Base-by-base conservation (phyloP, 2,113 vertebrate species). In the Piprites chloris region DNA sequence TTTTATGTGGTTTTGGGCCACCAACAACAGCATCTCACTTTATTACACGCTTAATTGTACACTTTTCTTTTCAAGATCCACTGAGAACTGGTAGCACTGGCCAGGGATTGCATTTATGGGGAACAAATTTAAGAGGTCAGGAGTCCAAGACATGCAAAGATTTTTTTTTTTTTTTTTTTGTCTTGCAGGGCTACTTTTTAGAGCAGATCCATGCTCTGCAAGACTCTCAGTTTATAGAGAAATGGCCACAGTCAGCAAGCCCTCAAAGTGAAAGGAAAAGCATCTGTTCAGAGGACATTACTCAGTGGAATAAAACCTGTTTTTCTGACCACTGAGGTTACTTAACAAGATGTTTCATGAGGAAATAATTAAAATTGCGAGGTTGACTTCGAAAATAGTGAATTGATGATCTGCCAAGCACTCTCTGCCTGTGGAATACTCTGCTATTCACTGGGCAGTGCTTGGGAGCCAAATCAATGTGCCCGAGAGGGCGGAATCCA, bases 331-430 rank as follows among this genome's bases (percentile, higher is more conserved):
- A 39, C 55, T 35, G 75, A 78, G 77, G 84, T 77, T 93, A 81
- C 71, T 89, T 93, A 93, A 93, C 69, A 62, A 82, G 46, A 22
- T 44, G 35, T 71, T 79, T 93, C 62, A 49, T 15, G 73, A 93
- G 79, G 81, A 96, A 90, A 96, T 92, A 88, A 94, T 96, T 90
- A 92, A 92, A 97, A 96, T 32, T 7, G 89, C 73, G 74, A 92
- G 91, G 82, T 5, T 75, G 80, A 66, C 71, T 90, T 80, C 47
- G 65, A 74, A 96, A 94, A 85, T 46, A 85, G 66, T 17, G 63
- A 82, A 76, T 67, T 87, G 96, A 85, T 94, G 58, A 41, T 66
- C 89, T 90, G 92, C 90, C 96, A 83, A 62, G 74, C 77, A 12
- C 37, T 47, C 37, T 47, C 56, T 68, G 87, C 74, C 9, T 67